phyloP scores from a whole-genome alignment of 2,797 vertebrate genomes.

The Sibirionetta formosa region DNA sequence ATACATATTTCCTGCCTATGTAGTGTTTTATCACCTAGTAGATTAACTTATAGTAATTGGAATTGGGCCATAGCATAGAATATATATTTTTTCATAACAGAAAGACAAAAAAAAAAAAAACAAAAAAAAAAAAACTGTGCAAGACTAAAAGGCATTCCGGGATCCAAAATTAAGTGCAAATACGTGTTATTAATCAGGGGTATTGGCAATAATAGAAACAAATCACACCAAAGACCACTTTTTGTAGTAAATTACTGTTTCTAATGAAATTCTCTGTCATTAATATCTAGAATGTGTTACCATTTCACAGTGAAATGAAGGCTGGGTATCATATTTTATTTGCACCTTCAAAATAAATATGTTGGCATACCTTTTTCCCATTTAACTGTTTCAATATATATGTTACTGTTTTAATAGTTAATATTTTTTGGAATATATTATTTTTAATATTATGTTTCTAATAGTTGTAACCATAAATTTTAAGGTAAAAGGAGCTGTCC shows the following conservation, averaged over 20 bases:
- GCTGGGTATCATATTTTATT: background rate
- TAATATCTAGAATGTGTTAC: conserved; percentile 52
- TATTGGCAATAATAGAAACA: conserved; percentile 73
- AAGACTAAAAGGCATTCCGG: conserved; percentile 67
- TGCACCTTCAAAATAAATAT: background rate
- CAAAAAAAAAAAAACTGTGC: background rate
- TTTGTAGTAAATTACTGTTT: conserved; percentile 66
- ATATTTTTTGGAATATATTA: background rate
- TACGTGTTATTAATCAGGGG: conserved; percentile 72
- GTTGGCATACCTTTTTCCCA: rapidly evolving
- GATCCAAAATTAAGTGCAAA: conserved; percentile 77
- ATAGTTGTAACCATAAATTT: rapidly evolving
- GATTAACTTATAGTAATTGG: conserved; percentile 67
- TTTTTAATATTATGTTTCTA: background rate
- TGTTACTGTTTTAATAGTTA: background rate
- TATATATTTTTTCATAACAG: conserved; percentile 57
- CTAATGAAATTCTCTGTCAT: conserved; percentile 65
- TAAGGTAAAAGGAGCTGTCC: background rate
- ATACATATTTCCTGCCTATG: conserved; percentile 37
- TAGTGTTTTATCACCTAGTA: conserved; percentile 46
- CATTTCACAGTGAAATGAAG: conserved; percentile 29
- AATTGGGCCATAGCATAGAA: conserved; percentile 3
- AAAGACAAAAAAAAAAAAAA: conserved; percentile 59
- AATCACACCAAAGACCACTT: conserved; percentile 61
- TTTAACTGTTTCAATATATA: background rate